Percentiles rank a stretch among this genome's conserved stretches.
Evolutionary conservation across 2,113 vertebrate species (phyloP).

Genomic region (Agapornis roseicollis): DNA sequence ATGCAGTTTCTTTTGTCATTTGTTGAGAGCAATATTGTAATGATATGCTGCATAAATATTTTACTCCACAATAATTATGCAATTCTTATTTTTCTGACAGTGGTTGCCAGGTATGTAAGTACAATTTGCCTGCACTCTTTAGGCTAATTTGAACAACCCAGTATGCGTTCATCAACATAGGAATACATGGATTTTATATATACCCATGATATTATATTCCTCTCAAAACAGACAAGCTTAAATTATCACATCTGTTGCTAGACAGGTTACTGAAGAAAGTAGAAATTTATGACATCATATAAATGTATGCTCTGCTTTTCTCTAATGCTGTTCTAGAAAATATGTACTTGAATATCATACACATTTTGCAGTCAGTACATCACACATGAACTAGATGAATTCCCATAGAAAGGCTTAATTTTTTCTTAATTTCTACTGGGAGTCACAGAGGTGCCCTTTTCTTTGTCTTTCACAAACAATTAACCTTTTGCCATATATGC

Average conservation of each 20-base stretch:
- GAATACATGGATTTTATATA: background rate
- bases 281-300: background rate
- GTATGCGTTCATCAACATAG: background rate
- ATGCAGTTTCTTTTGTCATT: background rate
- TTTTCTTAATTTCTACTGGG: slow-evolving; percentile 61
- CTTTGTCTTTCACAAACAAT: slow-evolving; percentile 75
- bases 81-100: background rate
- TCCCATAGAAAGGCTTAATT: slow-evolving; percentile 53
- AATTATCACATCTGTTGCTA: background rate
- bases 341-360: background rate
- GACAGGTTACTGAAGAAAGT: background rate
- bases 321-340: background rate
- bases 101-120: background rate
- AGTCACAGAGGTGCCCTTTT: slow-evolving; percentile 55
- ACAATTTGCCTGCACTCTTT: background rate
- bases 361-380: background rate
- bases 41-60: background rate
- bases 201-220: background rate
- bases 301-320: background rate
- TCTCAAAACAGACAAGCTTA: background rate
- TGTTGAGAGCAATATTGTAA: background rate
- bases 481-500: slow-evolving; percentile 69
- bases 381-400: background rate
- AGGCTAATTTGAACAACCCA: background rate
- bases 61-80: background rate